phyloP scores from a whole-genome alignment of 2,888 invertebrate species.

The Sclerodermus sp. region DNA sequence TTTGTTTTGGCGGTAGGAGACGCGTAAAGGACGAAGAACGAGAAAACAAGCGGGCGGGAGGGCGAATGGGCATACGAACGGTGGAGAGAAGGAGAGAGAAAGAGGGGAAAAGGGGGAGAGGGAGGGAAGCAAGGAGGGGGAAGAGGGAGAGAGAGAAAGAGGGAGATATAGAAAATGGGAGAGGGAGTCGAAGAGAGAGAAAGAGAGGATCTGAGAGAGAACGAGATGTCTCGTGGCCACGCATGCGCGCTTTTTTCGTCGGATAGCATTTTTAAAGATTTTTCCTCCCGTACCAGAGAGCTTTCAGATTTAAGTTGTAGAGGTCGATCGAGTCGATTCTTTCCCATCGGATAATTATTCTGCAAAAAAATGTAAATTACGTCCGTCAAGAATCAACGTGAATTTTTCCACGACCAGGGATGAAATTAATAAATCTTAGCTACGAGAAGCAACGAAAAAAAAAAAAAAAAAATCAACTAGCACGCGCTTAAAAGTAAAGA shows the following conservation, averaged over 20 bases:
- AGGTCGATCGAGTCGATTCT: conserved; percentile 32
- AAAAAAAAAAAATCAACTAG: too few relatives aligned
- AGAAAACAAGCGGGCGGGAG: conserved; percentile 8
- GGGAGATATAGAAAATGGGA: conserved; percentile 11
- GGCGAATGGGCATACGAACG: too few relatives aligned
- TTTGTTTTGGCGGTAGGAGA: conserved; percentile 48
- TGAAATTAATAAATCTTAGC: too few relatives aligned
- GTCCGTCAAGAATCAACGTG: too few relatives aligned
- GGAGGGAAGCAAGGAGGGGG: conserved; percentile 12
- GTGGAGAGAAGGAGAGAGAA: conserved; percentile 20
- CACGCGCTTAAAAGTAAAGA: too few relatives aligned
- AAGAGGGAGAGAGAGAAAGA: conserved; percentile 7
- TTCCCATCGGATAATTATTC: background rate
- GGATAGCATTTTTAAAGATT: conserved; percentile 52
- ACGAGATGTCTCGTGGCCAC: conserved; percentile 35
- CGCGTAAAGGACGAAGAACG: conserved; percentile 18
- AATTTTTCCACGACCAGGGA: too few relatives aligned
- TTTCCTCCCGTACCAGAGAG: conserved; percentile 44
- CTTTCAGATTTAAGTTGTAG: conserved; percentile 37
- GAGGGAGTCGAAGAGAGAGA: conserved; percentile 9
- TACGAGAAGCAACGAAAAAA: too few relatives aligned
- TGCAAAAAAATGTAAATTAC: too few relatives aligned
- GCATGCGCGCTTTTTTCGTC: conserved; percentile 50
- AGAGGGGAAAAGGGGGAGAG: conserved; percentile 9
- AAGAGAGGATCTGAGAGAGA: too few relatives aligned